A percentile compares a stretch with the other conserved stretches of the same genome.
These are phyloP conservation scores for Trissonchulus latispiculum DNA, from an alignment of 2,888 invertebrate species.

Conservation along the genomic window DNA sequence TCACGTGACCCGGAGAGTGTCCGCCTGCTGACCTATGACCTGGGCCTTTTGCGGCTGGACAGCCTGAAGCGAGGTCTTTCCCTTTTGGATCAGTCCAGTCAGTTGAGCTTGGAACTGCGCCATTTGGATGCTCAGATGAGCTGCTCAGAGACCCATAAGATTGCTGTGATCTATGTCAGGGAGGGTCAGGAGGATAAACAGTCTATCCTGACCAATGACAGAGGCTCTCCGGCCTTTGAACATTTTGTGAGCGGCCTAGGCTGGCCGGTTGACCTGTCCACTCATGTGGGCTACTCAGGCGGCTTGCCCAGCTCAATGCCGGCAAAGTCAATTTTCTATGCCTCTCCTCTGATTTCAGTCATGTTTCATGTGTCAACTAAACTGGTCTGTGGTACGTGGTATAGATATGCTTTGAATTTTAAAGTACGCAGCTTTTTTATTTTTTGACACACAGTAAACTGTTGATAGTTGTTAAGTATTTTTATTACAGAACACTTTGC, in stretches of 20 bases:
- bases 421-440: no score
- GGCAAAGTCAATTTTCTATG: slow-evolving; percentile 51
- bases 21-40: slow-evolving; percentile 7
- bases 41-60: background rate
- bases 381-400: slow-evolving; percentile 5
- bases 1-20: background rate
- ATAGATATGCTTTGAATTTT: background rate
- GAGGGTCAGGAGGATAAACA: slow-evolving; percentile 92
- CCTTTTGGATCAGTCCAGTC: slow-evolving; percentile 52
- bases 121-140: slow-evolving; percentile 64
- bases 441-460: no score
- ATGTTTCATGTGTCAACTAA: slow-evolving; percentile 15
- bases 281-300: slow-evolving; percentile 87
- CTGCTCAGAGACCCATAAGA: slow-evolving; percentile 67
- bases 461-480: no score
- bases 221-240: slow-evolving; percentile 86
- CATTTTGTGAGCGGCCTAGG: slow-evolving; percentile 51
- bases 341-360: background rate
- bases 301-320: slow-evolving; percentile 68
- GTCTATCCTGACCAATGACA: slow-evolving; percentile 77
- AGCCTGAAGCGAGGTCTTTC: background rate
- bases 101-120: slow-evolving; percentile 73
- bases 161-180: slow-evolving; percentile 89
- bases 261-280: slow-evolving; percentile 69
- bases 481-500: no score